A percentile compares a stretch with the other conserved stretches of the same genome.
Evolutionary conservation across 2,888 invertebrate genomes (phyloP).

Genomic region (Cylindroiulus punctatus): DNA sequence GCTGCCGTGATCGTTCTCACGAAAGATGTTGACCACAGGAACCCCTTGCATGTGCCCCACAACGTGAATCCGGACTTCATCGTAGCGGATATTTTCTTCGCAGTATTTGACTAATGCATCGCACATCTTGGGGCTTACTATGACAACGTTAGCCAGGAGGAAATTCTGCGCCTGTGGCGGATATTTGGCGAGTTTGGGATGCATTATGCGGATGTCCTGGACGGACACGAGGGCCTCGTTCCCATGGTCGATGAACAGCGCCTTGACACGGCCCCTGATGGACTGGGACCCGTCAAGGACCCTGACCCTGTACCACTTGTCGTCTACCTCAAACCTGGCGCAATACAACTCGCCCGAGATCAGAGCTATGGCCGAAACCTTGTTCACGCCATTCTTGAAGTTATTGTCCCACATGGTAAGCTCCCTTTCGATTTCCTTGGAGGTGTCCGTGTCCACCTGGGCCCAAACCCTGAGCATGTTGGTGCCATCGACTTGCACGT

Average conservation of each 20-base stretch:
- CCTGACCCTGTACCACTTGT: slow-evolving; percentile 41
- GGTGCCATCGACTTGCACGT: background rate
- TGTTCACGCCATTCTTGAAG: background rate
- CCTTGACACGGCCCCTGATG: background rate
- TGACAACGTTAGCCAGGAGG: background rate
- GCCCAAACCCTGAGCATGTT: slow-evolving; percentile 36
- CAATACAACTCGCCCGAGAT: background rate
- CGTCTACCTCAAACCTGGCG: background rate
- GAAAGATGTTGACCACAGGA: background rate
- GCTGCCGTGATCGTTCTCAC: background rate
- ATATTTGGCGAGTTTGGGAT: background rate
- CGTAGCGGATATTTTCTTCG: background rate
- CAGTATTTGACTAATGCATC: background rate
- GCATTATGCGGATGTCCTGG: background rate
- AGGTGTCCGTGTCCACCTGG: background rate
- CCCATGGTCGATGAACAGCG: slow-evolving; percentile 39
- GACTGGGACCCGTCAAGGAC: background rate
- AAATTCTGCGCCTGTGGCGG: background rate
- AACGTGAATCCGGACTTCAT: background rate
- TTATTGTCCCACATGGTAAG: background rate
- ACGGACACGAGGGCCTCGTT: background rate
- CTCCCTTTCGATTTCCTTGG: background rate
- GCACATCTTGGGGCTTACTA: background rate
- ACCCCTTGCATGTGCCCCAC: background rate
- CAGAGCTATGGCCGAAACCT: background rate